Base-by-base conservation (phyloP, 2,888 invertebrate genomes). In the Archips crataeganus region DNA sequence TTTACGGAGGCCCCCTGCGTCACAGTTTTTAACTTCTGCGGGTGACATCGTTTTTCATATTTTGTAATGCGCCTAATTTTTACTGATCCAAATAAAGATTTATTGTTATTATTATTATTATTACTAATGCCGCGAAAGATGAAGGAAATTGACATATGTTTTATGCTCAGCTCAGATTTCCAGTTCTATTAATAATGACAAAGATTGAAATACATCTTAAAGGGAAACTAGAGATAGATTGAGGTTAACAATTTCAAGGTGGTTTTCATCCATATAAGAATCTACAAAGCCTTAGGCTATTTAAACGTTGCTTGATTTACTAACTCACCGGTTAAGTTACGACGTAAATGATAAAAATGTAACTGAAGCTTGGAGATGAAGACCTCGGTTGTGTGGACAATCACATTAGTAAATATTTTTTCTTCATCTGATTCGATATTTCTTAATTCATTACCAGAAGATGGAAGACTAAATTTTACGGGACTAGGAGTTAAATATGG, bases 401-500 rank as follows among this genome's bases (percentile, higher is more conserved):
- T 57, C n/a, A 39, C 65, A 13, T 11, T 74, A 11, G 15, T 45
- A 10, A 34, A 61, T 6, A 3, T 71, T 42, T 42, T 32, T 15
- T 13, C 36, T 36, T 47, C 62, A 15, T 15, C 59, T 0, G 3
- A 62, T 34, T 57, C 62, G 0, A 15, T 62, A 23, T 39, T 68
- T 34, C 61, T 69, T 1, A 62, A 54, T 6, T 13, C 66, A 64
- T 67, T 71, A 34, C 71, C 70, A n/a, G 73, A 71, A 70, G 71
- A 76, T 59, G 69, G 70, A 59, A 69, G 65, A 13, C 42, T 76
- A 0, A 75, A 78, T 67, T 84, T 85, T 68, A 75, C 74, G 0
- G 68, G 78, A 60, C 71, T 85, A 1, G 75, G 81, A 6, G 49
- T 5, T 0, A 79, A 79, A 68, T 78, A 80, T 69, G 82, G 82